These are phyloP conservation scores for Cheilinus undulatus DNA, from an alignment of 2,113 vertebrate species.

Conservation along the genomic window DNA sequence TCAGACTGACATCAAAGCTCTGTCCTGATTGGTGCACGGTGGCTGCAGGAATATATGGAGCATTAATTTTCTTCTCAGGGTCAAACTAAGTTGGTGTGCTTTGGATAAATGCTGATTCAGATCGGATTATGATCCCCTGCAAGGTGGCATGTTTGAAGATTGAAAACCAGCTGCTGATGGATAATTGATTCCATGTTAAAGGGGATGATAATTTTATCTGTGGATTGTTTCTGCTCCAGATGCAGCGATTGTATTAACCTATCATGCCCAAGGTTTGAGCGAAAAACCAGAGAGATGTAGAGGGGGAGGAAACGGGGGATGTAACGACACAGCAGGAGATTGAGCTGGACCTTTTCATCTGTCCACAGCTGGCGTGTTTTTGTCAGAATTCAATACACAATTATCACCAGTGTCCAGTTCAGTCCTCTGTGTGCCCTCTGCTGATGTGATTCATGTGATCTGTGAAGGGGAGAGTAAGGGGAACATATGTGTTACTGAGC, in stretches of 20 bases:
- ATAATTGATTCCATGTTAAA: conserved; percentile 63
- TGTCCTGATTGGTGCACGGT: conserved; percentile 16
- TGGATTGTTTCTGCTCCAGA: conserved; percentile 40
- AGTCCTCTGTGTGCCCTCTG: conserved; percentile 48
- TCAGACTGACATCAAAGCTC: conserved; percentile 25
- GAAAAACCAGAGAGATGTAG: conserved; percentile 5
- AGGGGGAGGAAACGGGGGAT: background rate
- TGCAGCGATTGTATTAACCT: conserved; percentile 24
- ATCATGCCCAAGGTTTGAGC: conserved; percentile 8
- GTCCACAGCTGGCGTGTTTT: conserved; percentile 51
- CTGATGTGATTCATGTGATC: conserved; percentile 36
- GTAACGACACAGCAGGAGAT: conserved; percentile 32
- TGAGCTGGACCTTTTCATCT: conserved; percentile 55
- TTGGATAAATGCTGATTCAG: conserved; percentile 39
- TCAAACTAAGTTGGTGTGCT: conserved; percentile 42
- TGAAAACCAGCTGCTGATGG: conserved; percentile 31
- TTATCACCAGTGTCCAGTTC: conserved; percentile 52
- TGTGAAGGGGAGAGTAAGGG: conserved; percentile 17
- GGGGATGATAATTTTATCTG: conserved; percentile 50
- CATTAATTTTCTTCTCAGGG: conserved; percentile 47
- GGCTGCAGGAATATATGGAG: background rate
- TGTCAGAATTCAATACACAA: conserved; percentile 60
- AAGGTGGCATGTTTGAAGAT: conserved; percentile 50
- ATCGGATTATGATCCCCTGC: conserved; percentile 28
- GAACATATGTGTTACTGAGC: conserved; percentile 7